Conservation (phyloP, 1,140 invertebrate genomes). For the Drosophila oshimai region DNA sequence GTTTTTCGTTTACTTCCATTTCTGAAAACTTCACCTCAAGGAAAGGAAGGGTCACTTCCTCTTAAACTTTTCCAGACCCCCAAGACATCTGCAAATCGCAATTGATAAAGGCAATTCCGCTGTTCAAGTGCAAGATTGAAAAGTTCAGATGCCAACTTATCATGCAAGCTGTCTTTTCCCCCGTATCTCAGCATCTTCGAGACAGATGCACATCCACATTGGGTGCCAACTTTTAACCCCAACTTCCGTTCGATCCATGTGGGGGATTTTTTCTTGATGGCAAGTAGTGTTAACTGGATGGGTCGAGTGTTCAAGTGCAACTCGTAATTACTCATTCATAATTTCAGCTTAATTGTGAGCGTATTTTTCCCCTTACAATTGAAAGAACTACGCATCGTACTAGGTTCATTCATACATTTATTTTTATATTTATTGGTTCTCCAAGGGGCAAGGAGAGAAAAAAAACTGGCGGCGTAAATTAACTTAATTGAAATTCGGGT, state of each 20-base stretch:
- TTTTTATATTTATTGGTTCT: slow-evolving; percentile 55
- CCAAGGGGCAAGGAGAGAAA: too few relatives aligned
- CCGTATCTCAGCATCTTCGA: slow-evolving; percentile 4
- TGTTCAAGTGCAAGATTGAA: slow-evolving; percentile 16
- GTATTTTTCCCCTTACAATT: slow-evolving; percentile 36
- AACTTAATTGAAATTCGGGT: slow-evolving; percentile 83
- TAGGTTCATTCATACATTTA: slow-evolving; percentile 56
- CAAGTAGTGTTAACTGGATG: slow-evolving; percentile 21
- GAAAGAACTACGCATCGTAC: slow-evolving; percentile 29
- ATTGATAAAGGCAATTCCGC: background rate
- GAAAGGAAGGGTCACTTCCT: background rate
- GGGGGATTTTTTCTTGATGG: background rate
- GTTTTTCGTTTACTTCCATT: too few relatives aligned
- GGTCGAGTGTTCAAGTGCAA: slow-evolving; percentile 55
- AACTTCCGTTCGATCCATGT: slow-evolving; percentile 54
- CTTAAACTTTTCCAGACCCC: background rate
- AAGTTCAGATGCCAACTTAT: slow-evolving; percentile 46
- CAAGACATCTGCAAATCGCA: slow-evolving; percentile 6
- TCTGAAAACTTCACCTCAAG: background rate
- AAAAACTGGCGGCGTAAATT: slow-evolving; percentile 67
- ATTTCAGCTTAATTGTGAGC: slow-evolving; percentile 70
- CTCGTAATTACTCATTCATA: slow-evolving; percentile 74
- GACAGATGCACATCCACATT: background rate
- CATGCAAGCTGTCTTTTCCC: slow-evolving; percentile 28
- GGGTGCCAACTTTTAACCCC: slow-evolving; percentile 11